phyloP scores from a whole-genome alignment of 2,113 vertebrate species.

The Morphnarchus princeps region DNA sequence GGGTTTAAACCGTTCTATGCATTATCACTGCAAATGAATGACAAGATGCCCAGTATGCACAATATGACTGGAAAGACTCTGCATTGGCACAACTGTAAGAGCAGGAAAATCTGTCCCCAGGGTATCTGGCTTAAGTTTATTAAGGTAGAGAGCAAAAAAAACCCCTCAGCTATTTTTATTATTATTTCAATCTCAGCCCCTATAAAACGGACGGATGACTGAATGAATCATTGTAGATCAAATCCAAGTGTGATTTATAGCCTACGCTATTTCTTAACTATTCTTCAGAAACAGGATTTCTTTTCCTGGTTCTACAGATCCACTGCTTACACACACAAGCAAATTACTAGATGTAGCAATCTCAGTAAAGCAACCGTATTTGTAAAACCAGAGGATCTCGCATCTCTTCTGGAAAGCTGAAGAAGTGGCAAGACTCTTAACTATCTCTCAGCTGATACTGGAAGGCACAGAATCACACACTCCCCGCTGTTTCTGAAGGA shows the following conservation, averaged over 20 bases:
- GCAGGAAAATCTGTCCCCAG: background rate
- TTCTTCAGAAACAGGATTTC: background rate
- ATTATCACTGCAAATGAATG: background rate
- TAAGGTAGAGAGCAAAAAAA: background rate
- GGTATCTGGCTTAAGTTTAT: background rate
- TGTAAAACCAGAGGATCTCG: background rate
- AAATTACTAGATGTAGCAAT: background rate
- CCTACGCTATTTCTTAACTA: background rate
- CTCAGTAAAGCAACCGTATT: background rate
- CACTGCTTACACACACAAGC: background rate
- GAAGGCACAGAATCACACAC: background rate
- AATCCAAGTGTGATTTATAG: background rate
- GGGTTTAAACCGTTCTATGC: background rate
- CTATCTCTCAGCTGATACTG: background rate
- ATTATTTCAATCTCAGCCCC: background rate
- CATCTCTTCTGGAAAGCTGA: background rate
- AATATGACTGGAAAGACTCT: background rate
- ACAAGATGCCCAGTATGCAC: background rate
- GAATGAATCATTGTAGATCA: background rate
- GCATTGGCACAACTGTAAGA: background rate
- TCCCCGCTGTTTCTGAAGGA: background rate
- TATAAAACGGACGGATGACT: background rate
- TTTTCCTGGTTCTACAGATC: background rate
- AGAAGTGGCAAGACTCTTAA: background rate
- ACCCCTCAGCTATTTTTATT: background rate